Percentiles rank a stretch among this genome's conserved stretches.
Conservation (phyloP, 2,113 vertebrate genomes). For the Sebastes schlegelii region DNA sequence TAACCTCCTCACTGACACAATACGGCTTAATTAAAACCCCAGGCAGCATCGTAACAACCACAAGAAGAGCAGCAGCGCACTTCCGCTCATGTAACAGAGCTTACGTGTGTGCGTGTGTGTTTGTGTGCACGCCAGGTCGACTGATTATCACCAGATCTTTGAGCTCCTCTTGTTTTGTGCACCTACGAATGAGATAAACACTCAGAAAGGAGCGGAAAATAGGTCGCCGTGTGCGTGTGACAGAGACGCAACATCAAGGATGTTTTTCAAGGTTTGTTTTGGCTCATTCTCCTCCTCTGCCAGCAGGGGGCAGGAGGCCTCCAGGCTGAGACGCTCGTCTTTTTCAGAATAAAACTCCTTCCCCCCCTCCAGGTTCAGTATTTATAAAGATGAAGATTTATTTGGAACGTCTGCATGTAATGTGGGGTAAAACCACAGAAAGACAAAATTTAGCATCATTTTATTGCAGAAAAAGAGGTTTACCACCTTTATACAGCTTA, state of each 20-base stretch:
- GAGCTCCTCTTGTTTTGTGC: not conserved
- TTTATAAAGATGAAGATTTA: not conserved
- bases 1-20: conserved; percentile 24
- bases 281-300: conserved; percentile 6
- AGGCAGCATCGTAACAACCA: conserved; percentile 7
- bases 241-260: not conserved
- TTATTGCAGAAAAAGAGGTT: not conserved
- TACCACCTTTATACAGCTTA: not conserved
- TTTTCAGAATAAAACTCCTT: conserved; percentile 6
- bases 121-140: not conserved
- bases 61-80: not conserved
- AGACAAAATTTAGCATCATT: not conserved
- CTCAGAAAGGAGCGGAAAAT: conserved; percentile 17
- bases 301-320: conserved; percentile 73
- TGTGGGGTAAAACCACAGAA: not conserved
- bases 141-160: conserved; percentile 21
- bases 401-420: not conserved
- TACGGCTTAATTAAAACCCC: conserved; percentile 13
- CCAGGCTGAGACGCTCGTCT: conserved; percentile 5
- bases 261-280: conserved; percentile 9
- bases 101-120: not conserved
- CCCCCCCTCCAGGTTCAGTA: not conserved
- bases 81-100: not conserved
- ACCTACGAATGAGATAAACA: conserved; percentile 16
- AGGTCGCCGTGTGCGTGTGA: conserved; percentile 17